Evolutionary conservation across 1,140 invertebrate genomes (phyloP), one percentile per base, ranked within the genome.

Genomic region (Andrena cerasifolii): DNA sequence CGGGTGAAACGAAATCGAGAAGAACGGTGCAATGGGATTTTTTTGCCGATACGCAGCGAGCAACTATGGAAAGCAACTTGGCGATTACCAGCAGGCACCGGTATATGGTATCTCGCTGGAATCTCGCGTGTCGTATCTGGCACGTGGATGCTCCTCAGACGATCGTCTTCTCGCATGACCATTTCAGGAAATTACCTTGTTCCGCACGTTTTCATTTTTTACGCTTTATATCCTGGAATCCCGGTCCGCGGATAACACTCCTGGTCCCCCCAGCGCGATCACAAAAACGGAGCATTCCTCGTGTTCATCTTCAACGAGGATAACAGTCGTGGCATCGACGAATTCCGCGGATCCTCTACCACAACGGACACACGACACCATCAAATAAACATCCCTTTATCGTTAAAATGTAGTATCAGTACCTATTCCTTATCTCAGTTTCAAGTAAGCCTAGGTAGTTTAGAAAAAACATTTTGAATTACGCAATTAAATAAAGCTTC

Each of bases 111-210:
- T 67, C 36, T 40, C 62, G 72, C 7, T 33, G 72, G 72, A 75
- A 67, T 67, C 72, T 56, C 62, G 72, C 61, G 62, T 66, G 72
- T 66, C 51, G 72, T 67, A 75, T 67, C 62, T 45, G 62, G 72
- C 72, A 75, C 72, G 72, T 75, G 72, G 72, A 75, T 24, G 72
- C 24, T 43, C 58, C 47, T 12, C 45, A 31, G n/a, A 54, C 47
- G 47, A 56, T 75, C 72, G 62, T 66, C 72, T 47, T 45, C 62
- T 67, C 33, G 36, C 72, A 75, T 75, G 72, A 75, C 72, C 72
- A 75, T 75, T 54, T 75, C 72, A 67, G 72, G 72, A 56, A 75
- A 75, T 75, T 75, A 56, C 72, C 72, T 56, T 75, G 49, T 75
- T 67, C 62, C 72, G 72, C 62, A 45, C 72, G 62, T 75, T 67